Evolutionary conservation across 2,797 vertebrate genomes (phyloP), one percentile per base, ranked within the genome.

Genomic region (Sardinella longiceps): DNA sequence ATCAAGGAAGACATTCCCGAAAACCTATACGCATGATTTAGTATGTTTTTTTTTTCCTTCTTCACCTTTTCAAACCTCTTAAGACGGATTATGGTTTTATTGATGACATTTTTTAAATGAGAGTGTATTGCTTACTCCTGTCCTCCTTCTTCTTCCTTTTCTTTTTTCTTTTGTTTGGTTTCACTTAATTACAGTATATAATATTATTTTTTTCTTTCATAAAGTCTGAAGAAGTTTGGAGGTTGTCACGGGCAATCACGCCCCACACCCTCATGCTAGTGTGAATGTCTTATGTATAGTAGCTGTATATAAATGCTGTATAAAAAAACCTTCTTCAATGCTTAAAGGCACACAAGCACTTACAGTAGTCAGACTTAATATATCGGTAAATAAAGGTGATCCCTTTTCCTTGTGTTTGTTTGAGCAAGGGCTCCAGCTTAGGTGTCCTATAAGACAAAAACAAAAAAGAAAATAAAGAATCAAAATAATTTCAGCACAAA

Each of bases 291-390:
- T 92, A 94, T 95, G 94, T 95, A 95, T 95, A 96, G 95, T 95
- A 87, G 94, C 95, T 96, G 95, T 96, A 96, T 92, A 96, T 96
- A 96, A 95, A 95, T 93, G 94, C 95, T 96, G 94, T 95, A 94
- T 95, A 94, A 95, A 94, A 94, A 93, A 92, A 89, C 80, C 85
- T 88, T 94, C 90, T 95, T 77, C 92, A 88, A 94, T 93, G 92
- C 94, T 95, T 95, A 91, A 92, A 94, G 93, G 94, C 93, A 95
- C 93, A 95, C 93, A 92, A 93, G 93, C 94, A 95, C 94, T 94
- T 95, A 92, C 87, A 88, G 87, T 93, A 94, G 91, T 91, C 92
- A 92, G 92, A 94, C 93, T 90, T 95, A 95, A 94, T 94, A 95
- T 95, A 94, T 94, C 95, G 84, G 91, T 93, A 93, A 93, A 93